These are phyloP conservation scores for Scaptomyza polygonia DNA, from an alignment of 2,888 invertebrate species.

Conservation along the genomic window DNA sequence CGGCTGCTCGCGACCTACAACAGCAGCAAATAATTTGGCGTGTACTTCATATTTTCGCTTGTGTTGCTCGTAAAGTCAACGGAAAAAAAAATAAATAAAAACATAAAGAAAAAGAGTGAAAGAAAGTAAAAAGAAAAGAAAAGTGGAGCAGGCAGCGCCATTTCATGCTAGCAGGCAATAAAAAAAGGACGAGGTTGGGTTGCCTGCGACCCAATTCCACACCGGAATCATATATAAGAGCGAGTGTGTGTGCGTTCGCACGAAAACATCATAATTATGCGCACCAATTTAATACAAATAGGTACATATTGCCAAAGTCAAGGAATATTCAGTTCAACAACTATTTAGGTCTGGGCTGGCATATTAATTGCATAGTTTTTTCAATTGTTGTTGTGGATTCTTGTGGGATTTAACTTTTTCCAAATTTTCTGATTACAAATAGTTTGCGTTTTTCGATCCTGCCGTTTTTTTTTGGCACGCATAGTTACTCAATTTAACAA, in stretches of 20 bases:
- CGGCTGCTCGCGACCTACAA: constrained; percentile 44
- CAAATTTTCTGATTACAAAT: constrained; percentile 29
- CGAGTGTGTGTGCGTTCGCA: constrained; percentile 1
- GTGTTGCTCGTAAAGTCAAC: constrained; percentile 61
- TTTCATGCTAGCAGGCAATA: constrained; percentile 72
- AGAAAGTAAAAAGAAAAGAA: constrained; percentile 8
- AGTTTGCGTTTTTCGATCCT: constrained; percentile 59
- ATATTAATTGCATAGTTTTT: constrained; percentile 41
- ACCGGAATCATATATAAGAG: no score
- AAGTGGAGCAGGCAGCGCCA: constrained; percentile 59
- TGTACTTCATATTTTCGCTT: constrained; percentile 52
- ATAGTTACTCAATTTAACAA: constrained; percentile 77
- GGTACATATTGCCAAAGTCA: constrained; percentile 33
- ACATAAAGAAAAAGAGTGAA: background rate
- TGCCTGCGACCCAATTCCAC: constrained; percentile 70
- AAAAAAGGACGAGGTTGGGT: constrained; percentile 56
- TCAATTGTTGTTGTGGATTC: background rate
- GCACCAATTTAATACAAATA: constrained; percentile 62
- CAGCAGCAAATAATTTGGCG: constrained; percentile 64
- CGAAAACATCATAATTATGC: constrained; percentile 57
- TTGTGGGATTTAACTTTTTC: constrained; percentile 26
- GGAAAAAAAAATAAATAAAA: constrained; percentile 11
- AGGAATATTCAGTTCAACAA: constrained; percentile 18
- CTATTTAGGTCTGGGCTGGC: constrained; percentile 18
- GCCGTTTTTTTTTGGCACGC: constrained; percentile 50